These are phyloP conservation scores for Eurytemora carolleeae DNA, from an alignment of 1,140 invertebrate genomes.

Conservation along the genomic window DNA sequence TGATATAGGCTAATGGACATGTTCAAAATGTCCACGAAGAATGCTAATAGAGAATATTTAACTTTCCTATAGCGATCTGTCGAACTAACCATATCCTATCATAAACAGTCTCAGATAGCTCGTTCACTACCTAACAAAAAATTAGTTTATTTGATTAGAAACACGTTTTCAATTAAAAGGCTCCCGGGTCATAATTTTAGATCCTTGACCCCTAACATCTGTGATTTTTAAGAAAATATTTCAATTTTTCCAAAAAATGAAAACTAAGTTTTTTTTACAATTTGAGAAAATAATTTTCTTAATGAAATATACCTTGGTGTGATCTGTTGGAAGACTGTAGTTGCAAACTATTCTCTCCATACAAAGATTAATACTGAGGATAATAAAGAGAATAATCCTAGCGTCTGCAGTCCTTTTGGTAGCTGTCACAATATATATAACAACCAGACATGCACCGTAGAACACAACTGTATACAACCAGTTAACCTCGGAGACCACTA, in stretches of 20 bases:
- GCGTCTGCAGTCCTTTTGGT: constrained; percentile 29
- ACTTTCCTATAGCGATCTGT: constrained; percentile 17
- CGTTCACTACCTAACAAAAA: no score
- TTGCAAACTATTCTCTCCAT: constrained; percentile 22
- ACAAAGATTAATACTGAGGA: constrained; percentile 28
- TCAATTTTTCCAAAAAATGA: no score
- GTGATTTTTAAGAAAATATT: no score
- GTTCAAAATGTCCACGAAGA: no score
- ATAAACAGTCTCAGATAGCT: constrained; percentile 15
- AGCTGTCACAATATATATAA: constrained; percentile 34
- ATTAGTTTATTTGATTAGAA: no score
- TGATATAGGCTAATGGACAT: no score
- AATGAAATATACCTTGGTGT: background rate
- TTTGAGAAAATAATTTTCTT: no score
- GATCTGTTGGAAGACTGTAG: constrained; percentile 15
- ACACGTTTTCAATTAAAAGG: no score
- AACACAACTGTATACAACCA: constrained; percentile 37
- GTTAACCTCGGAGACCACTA: constrained; percentile 35
- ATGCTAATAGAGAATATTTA: no score
- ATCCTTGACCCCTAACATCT: no score
- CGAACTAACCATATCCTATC: constrained; percentile 22
- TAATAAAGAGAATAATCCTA: constrained; percentile 32
- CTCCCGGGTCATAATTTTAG: no score
- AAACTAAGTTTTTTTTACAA: no score
- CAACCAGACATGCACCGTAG: constrained; percentile 29